A percentile compares a stretch with the other conserved stretches of the same genome.
Evolutionary conservation across 2,888 invertebrate species (phyloP).

Genomic region (Drosophila hawaiiensis): DNA sequence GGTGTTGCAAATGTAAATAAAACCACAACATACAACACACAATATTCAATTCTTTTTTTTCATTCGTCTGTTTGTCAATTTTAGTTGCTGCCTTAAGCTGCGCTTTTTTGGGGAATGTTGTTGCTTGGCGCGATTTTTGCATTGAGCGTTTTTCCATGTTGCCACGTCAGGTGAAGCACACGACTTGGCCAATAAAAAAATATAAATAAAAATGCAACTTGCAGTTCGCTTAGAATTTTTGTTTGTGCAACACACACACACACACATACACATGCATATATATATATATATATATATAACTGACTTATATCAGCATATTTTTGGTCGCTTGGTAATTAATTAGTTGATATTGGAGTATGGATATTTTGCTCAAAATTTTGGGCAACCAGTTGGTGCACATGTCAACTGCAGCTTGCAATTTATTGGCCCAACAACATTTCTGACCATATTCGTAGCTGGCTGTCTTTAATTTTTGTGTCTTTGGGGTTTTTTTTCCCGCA

Average conservation of each 20-base stretch:
- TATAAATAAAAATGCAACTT: constrained; percentile 30
- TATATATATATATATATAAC: neutral
- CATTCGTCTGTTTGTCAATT: constrained; percentile 26
- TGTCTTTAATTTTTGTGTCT: neutral
- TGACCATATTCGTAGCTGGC: constrained; percentile 9
- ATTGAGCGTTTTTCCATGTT: constrained; percentile 75
- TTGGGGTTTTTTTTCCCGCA: neutral
- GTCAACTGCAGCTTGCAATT: constrained; percentile 54
- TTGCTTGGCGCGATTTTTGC: constrained; percentile 63
- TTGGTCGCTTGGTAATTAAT: constrained; percentile 69
- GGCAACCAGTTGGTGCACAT: constrained; percentile 66
- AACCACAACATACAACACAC: constrained; percentile 48
- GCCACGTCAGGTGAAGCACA: constrained; percentile 70
- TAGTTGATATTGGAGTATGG: constrained; percentile 61
- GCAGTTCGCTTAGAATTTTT: constrained; percentile 69
- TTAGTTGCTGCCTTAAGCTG: constrained; percentile 27
- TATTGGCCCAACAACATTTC: constrained; percentile 31
- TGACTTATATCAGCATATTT: constrained; percentile 42
- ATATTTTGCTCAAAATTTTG: constrained; percentile 27
- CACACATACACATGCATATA: neutral
- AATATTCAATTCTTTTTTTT: constrained; percentile 60
- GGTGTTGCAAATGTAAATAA: constrained; percentile 71
- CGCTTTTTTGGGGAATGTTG: constrained; percentile 67
- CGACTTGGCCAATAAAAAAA: constrained; percentile 34
- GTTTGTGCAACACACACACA: constrained; percentile 34